A percentile compares a stretch with the other conserved stretches of the same genome.
Conservation (phyloP, 2,888 invertebrate genomes). For the Leptopilina syphax region DNA sequence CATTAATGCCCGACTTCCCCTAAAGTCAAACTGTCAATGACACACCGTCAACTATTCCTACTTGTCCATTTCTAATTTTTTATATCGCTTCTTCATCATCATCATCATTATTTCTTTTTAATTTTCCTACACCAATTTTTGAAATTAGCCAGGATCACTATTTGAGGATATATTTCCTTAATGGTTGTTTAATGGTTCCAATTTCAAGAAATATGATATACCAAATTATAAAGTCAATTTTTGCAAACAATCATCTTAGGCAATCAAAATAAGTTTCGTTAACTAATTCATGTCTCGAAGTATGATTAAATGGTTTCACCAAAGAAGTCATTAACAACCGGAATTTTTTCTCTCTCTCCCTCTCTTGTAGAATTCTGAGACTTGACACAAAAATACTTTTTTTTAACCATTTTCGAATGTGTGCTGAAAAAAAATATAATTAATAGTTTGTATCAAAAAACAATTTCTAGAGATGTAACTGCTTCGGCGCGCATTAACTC, state of each 20-base stretch:
- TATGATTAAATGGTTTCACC: neutral
- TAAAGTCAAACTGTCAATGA: constrained; percentile 35
- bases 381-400: neutral
- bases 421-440: constrained; percentile 18
- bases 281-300: constrained; percentile 12
- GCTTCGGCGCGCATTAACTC: constrained; percentile 24
- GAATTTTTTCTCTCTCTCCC: neutral
- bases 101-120: no score
- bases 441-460: constrained; percentile 37
- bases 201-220: neutral
- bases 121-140: neutral
- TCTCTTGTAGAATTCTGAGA: neutral
- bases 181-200: constrained; percentile 1
- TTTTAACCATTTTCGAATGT: neutral
- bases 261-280: neutral
- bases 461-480: constrained; percentile 27
- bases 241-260: neutral
- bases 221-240: constrained; percentile 5
- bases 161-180: neutral
- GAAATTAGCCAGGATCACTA: neutral
- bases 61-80: no score
- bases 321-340: neutral
- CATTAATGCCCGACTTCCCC: constrained; percentile 47
- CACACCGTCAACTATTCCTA: constrained; percentile 4
- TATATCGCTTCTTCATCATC: no score